Percentiles rank a stretch among this genome's conserved stretches.
Conservation (phyloP, 2,113 vertebrate genomes). For the Siniperca chuatsi region DNA sequence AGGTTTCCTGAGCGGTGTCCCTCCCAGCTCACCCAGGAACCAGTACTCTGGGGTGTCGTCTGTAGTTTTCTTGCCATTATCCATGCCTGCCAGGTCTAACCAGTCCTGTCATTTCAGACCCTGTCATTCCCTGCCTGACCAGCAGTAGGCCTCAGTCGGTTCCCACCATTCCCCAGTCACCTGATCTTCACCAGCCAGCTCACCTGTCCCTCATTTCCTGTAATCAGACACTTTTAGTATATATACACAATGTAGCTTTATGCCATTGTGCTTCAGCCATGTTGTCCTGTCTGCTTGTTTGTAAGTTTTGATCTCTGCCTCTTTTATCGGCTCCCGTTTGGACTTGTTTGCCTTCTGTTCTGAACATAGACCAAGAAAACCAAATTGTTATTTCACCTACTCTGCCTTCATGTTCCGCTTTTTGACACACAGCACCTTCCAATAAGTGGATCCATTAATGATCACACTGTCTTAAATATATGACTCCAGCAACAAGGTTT, state of each 20-base stretch:
- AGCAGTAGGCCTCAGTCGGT: background rate
- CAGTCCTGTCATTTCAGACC: constrained; percentile 7
- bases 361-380: background rate
- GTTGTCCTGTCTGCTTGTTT: constrained; percentile 2
- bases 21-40: background rate
- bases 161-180: background rate
- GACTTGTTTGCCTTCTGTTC: background rate
- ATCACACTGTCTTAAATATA: background rate
- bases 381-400: background rate
- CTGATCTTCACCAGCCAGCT: constrained; percentile 14
- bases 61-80: no score
- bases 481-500: background rate
- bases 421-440: background rate
- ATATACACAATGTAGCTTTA: background rate
- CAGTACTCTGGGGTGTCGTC: background rate
- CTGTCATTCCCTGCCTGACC: constrained; percentile 3
- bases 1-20: background rate
- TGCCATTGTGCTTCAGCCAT: background rate
- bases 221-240: background rate
- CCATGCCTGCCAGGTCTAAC: background rate
- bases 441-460: background rate
- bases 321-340: background rate
- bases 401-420: background rate
- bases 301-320: background rate
- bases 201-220: background rate